Evolutionary conservation across 2,113 vertebrate genomes (phyloP).

Genomic region (Pluvianellus socialis): DNA sequence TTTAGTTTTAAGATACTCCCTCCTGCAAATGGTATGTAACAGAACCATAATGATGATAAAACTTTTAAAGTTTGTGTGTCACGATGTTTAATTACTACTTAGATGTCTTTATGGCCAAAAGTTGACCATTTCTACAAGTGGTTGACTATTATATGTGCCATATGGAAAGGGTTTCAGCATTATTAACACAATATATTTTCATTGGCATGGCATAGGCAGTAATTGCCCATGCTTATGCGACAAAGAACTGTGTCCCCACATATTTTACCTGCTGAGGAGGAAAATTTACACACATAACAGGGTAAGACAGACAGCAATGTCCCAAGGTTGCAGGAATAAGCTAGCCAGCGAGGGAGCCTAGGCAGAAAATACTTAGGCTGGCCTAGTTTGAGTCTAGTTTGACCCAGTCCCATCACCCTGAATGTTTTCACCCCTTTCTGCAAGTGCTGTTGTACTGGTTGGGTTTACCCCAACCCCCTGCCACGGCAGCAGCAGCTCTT

Average conservation of each 20-base stretch:
- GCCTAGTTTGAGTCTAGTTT: neutral
- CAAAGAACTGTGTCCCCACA: neutral
- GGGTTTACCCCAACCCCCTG: neutral
- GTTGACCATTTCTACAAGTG: neutral
- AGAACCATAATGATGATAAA: neutral
- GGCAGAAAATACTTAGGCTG: neutral
- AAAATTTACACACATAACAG: neutral
- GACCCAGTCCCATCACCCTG: neutral
- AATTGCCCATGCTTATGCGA: neutral
- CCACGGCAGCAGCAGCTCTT: neutral
- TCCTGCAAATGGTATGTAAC: neutral
- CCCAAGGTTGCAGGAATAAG: neutral
- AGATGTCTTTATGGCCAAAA: neutral
- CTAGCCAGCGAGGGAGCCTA: neutral
- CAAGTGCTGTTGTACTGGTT: neutral
- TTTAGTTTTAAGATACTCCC: conserved; percentile 18
- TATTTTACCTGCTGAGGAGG: neutral
- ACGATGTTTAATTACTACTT: neutral
- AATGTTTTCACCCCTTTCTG: neutral
- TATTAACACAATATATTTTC: conserved; percentile 18
- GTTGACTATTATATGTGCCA: neutral
- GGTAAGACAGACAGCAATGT: neutral
- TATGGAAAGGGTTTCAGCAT: neutral
- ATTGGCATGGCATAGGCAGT: neutral
- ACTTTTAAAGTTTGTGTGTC: neutral